phyloP scores from a whole-genome alignment of 2,113 vertebrate genomes.

The Lycocorax pyrrhopterus region DNA sequence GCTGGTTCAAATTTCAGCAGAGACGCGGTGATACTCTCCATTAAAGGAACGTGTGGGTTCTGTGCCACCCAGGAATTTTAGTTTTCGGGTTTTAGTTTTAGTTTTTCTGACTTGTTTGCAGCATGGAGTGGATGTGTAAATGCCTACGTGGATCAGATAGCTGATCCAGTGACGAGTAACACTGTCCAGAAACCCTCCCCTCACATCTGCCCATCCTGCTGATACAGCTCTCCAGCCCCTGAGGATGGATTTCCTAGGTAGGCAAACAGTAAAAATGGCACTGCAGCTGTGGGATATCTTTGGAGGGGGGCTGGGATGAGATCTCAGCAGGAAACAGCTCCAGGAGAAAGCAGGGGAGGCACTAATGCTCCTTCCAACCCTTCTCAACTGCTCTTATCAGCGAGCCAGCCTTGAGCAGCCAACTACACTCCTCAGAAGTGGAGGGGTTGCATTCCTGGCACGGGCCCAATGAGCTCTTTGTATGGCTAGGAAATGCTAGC shows the following conservation, averaged over 20 bases:
- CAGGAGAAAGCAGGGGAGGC: background rate
- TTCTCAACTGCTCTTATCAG: background rate
- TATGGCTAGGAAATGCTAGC: background rate
- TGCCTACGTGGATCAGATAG: rapidly evolving
- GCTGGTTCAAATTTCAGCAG: background rate
- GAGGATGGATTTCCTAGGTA: background rate
- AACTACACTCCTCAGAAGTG: background rate
- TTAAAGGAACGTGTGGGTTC: background rate
- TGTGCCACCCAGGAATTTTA: background rate
- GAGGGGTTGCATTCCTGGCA: conserved; percentile 17
- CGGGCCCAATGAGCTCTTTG: background rate
- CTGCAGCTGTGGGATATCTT: background rate
- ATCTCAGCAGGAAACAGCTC: background rate
- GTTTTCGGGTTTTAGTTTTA: background rate
- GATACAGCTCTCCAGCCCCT: background rate
- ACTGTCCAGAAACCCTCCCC: background rate
- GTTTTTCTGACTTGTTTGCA: background rate
- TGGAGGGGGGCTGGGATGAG: background rate
- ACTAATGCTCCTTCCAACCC: background rate
- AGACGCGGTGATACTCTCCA: background rate
- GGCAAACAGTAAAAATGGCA: background rate
- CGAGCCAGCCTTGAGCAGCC: background rate
- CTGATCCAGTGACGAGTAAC: background rate
- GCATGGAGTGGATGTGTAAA: background rate
- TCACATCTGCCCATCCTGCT: background rate